These are phyloP conservation scores for Nysson spinosus DNA, from an alignment of 2,888 invertebrate species.

Conservation along the genomic window DNA sequence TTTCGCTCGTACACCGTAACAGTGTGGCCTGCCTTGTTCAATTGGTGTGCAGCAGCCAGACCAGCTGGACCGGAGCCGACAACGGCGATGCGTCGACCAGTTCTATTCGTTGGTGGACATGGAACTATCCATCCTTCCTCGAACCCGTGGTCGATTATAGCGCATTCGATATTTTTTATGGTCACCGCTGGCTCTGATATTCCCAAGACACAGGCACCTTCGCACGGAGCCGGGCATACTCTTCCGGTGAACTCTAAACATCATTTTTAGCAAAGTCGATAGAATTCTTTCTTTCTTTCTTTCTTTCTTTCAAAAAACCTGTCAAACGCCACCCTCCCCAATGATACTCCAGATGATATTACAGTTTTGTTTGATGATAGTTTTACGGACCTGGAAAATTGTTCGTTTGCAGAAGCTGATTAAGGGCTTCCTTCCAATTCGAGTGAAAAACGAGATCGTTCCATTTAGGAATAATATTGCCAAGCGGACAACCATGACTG, in stretches of 20 bases:
- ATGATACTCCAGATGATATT: too few relatives aligned
- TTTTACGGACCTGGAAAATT: constrained; percentile 90
- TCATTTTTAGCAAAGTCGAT: constrained; percentile 4
- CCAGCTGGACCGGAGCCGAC: constrained; percentile 97
- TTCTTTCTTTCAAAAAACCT: too few relatives aligned
- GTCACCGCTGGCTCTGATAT: constrained; percentile 98
- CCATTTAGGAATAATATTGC: constrained; percentile 99
- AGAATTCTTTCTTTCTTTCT: background rate
- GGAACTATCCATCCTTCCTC: constrained; percentile 96
- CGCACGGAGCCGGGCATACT: constrained; percentile 98
- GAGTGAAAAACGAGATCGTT: constrained; percentile 97
- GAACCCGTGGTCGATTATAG: constrained; percentile 98
- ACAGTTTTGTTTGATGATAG: too few relatives aligned
- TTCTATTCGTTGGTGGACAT: constrained; percentile 85
- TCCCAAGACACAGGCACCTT: constrained; percentile 97
- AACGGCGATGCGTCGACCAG: constrained; percentile 91
- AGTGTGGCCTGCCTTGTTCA: constrained; percentile 97
- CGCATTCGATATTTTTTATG: constrained; percentile 99
- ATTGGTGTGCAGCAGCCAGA: constrained; percentile 96
- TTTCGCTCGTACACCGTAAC: constrained; percentile 98
- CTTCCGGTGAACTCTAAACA: constrained; percentile 91
- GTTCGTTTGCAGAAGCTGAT: constrained; percentile 96
- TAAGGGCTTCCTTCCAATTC: constrained; percentile 96
- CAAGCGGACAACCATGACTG: constrained; percentile 96
- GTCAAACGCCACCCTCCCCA: too few relatives aligned